Conservation (phyloP, 2,888 invertebrate genomes). For the Mythimna pallens region DNA sequence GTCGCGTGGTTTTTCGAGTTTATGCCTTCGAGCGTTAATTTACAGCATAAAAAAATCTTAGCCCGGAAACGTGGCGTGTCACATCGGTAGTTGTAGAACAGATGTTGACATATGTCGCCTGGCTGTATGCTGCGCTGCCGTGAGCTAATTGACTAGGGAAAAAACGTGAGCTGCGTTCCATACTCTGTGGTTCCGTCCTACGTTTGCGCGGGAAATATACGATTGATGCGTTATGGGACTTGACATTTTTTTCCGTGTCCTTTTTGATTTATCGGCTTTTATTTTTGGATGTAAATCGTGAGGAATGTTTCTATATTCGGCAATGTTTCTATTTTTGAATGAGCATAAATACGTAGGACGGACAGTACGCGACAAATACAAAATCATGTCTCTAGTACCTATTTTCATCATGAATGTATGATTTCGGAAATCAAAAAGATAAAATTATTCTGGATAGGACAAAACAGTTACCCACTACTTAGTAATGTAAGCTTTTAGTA, state of each 20-base stretch:
- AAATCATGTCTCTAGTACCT: background rate
- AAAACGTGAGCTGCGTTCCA: slow-evolving; percentile 76
- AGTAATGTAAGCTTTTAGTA: background rate
- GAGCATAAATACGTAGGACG: background rate
- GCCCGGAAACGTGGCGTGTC: slow-evolving; percentile 85
- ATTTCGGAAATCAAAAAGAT: background rate
- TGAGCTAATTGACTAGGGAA: slow-evolving; percentile 87
- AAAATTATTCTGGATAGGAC: background rate
- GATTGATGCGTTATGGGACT: slow-evolving; percentile 69
- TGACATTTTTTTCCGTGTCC: slow-evolving; percentile 57
- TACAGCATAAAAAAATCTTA: slow-evolving; percentile 82
- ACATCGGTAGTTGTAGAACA: slow-evolving; percentile 86
- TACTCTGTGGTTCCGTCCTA: slow-evolving; percentile 50
- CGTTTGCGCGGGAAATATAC: slow-evolving; percentile 70
- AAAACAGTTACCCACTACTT: background rate
- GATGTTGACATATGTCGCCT: slow-evolving; percentile 88
- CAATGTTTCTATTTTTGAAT: slow-evolving; percentile 26
- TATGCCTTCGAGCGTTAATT: slow-evolving; percentile 81
- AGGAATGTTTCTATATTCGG: slow-evolving; percentile 31
- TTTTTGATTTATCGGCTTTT: slow-evolving; percentile 52
- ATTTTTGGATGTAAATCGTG: slow-evolving; percentile 37
- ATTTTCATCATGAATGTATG: background rate
- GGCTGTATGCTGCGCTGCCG: slow-evolving; percentile 75
- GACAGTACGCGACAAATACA: background rate
- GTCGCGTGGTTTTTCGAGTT: slow-evolving; percentile 72